Evolutionary conservation across 2,888 invertebrate genomes (phyloP).

Genomic region (Pseudococcus longispinus): DNA sequence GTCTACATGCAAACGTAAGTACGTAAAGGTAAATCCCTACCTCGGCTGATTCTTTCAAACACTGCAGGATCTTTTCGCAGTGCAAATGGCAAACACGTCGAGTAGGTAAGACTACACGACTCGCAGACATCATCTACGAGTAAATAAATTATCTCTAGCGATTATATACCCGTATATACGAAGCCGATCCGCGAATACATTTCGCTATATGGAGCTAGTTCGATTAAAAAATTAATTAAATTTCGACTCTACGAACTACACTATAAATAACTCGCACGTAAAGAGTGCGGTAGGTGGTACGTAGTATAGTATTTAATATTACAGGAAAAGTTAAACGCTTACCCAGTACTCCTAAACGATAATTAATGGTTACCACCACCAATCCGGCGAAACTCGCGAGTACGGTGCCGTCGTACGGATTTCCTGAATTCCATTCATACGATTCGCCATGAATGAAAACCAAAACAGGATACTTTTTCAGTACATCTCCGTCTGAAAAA

Average conservation of each 20-base stretch:
- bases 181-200: background rate
- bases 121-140: background rate
- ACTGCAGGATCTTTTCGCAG: background rate
- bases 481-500: slow-evolving; percentile 59
- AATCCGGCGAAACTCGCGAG: slow-evolving; percentile 91
- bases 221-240: slow-evolving; percentile 44
- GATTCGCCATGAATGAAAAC: slow-evolving; percentile 95
- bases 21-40: background rate
- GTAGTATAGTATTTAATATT: slow-evolving; percentile 37
- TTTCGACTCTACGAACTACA: slow-evolving; percentile 14
- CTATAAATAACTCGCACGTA: slow-evolving; percentile 13
- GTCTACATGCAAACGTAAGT: no score
- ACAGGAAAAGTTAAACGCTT: slow-evolving; percentile 47
- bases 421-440: slow-evolving; percentile 97
- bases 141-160: background rate
- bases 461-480: slow-evolving; percentile 79
- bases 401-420: slow-evolving; percentile 96
- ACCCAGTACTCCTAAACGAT: slow-evolving; percentile 61
- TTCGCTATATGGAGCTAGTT: background rate
- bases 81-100: background rate
- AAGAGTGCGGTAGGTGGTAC: background rate
- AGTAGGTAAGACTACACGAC: background rate
- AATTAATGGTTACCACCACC: slow-evolving; percentile 75
- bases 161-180: background rate
- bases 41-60: background rate